Conservation (phyloP, 2,797 vertebrate genomes). For the Myotis planiceps region DNA sequence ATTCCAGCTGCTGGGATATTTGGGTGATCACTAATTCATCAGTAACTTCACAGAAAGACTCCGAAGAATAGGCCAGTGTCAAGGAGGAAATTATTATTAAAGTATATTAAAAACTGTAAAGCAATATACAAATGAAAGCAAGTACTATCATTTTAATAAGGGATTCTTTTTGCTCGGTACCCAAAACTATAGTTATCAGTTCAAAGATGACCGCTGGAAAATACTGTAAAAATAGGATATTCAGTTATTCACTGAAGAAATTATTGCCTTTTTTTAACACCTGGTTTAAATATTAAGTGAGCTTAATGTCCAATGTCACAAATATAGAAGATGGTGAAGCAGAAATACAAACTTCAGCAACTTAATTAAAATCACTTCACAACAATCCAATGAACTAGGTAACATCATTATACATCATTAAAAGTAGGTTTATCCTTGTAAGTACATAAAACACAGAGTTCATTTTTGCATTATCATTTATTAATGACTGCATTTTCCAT, state of each 20-base stretch:
- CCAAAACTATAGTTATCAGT: background rate
- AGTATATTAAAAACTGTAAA: background rate
- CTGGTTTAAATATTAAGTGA: background rate
- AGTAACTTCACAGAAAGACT: slow-evolving; percentile 1
- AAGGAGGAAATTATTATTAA: background rate
- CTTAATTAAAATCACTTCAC: background rate
- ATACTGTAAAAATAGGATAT: background rate
- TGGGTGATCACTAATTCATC: background rate
- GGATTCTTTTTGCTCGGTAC: background rate
- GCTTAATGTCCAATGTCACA: background rate
- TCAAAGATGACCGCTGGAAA: background rate
- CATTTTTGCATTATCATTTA: background rate
- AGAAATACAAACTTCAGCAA: slow-evolving; percentile 9
- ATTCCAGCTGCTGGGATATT: background rate
- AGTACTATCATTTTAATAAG: slow-evolving; percentile 2
- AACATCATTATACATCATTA: background rate
- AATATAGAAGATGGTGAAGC: background rate
- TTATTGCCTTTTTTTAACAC: background rate
- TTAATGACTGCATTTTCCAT: background rate
- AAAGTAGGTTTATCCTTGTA: background rate
- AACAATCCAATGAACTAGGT: background rate
- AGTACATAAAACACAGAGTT: background rate
- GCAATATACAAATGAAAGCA: background rate
- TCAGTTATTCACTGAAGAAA: background rate
- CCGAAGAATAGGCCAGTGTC: background rate